phyloP scores from a whole-genome alignment of 2,888 invertebrate genomes.

The Steinernema scapterisci region DNA sequence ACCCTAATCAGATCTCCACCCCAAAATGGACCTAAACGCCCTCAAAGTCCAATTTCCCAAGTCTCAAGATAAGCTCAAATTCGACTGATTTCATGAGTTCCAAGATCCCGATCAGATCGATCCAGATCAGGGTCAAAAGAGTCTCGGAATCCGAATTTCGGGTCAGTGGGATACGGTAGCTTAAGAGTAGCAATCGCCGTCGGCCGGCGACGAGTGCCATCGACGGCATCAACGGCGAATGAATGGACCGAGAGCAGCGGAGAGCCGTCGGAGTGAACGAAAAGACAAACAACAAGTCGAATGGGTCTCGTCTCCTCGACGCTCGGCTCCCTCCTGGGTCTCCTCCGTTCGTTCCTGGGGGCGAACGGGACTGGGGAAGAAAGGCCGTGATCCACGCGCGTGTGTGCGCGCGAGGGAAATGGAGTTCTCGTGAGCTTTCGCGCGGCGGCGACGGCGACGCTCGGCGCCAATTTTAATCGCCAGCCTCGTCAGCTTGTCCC shows the following conservation, averaged over 20 bases:
- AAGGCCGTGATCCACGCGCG: not conserved
- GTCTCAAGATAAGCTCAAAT: no score
- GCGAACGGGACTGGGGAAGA: not conserved
- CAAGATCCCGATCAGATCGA: no score
- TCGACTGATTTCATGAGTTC: no score
- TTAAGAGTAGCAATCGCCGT: not conserved
- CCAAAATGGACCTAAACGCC: no score
- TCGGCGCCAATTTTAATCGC: slow-evolving; percentile 17
- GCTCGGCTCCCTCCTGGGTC: not conserved
- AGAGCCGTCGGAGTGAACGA: slow-evolving; percentile 7
- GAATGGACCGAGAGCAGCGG: slow-evolving; percentile 5
- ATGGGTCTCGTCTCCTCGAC: slow-evolving; percentile 1
- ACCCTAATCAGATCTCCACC: no score
- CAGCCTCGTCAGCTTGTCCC: no score
- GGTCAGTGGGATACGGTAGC: not conserved
- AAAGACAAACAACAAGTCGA: slow-evolving; percentile 33
- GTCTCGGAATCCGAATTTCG: not conserved
- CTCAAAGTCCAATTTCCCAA: no score
- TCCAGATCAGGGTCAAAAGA: not conserved
- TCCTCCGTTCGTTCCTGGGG: slow-evolving; percentile 1
- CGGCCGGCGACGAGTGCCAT: not conserved
- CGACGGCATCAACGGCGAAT: slow-evolving; percentile 14
- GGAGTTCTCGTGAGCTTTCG: no score
- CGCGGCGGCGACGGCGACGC: not conserved
- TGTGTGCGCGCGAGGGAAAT: no score